Evolutionary conservation across 30 jellyfish, hydroid and myxozoan species (phyloP).

Genomic region (Phacellophora camtschatica): DNA sequence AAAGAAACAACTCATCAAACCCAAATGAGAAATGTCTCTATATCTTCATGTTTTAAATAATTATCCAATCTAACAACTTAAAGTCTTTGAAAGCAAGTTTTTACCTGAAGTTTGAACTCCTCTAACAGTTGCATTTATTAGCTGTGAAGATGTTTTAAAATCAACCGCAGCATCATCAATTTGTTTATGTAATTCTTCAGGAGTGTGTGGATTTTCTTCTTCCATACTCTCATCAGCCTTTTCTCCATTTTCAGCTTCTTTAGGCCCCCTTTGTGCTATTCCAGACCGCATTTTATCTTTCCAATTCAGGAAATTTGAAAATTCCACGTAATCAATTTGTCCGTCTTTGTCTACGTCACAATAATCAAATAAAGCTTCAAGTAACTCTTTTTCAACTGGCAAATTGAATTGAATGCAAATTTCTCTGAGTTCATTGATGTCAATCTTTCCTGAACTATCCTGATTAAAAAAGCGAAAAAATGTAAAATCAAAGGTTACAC

Average conservation of each 20-base stretch:
- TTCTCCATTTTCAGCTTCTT: neutral
- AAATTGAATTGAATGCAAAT: constrained; percentile 71
- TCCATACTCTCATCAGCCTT: neutral
- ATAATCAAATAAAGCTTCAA: constrained; percentile 60
- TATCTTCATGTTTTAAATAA: neutral
- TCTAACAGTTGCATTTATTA: constrained; percentile 51
- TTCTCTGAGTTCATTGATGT: constrained; percentile 61
- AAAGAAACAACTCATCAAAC: neutral
- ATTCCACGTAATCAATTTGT: constrained; percentile 71
- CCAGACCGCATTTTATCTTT: constrained; percentile 71
- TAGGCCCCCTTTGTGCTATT: neutral
- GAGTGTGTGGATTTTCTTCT: neutral
- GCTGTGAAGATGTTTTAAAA: constrained; percentile 51
- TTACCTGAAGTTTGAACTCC: constrained; percentile 52
- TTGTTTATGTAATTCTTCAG: constrained; percentile 40
- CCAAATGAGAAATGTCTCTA: neutral
- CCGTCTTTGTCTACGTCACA: constrained; percentile 81
- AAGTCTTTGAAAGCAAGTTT: neutral
- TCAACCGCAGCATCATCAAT: constrained; percentile 75
- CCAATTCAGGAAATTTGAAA: constrained; percentile 87
- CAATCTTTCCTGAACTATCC: constrained; percentile 90
- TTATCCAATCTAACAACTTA: neutral
- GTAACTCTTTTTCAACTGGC: constrained; percentile 65
- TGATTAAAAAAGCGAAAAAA: neutral
- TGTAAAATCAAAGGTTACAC: too few relatives aligned